A percentile compares a stretch with the other conserved stretches of the same genome.
Conservation (phyloP, 2,888 invertebrate species). For the Chirona hameri region DNA sequence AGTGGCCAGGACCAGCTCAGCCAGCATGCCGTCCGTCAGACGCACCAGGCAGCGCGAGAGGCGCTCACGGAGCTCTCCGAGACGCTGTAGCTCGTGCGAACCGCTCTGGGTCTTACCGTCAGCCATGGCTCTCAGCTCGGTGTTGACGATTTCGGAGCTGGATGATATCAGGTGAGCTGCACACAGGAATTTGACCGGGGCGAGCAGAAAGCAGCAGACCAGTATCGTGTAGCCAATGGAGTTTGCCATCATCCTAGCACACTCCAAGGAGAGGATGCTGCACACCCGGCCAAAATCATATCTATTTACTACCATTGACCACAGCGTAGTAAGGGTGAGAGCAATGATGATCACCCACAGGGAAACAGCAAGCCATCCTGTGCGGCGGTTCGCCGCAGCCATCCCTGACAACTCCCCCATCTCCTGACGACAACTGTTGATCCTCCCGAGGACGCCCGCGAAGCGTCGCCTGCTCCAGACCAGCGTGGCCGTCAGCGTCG, state of each 20-base stretch:
- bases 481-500: not conserved
- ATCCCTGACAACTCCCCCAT: not conserved
- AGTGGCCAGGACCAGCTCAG: not conserved
- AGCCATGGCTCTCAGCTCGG: not conserved
- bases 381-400: not conserved
- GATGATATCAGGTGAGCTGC: not conserved
- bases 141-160: not conserved
- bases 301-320: not conserved
- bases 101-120: not conserved
- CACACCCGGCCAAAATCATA: too few relatives aligned
- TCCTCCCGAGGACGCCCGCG: not conserved
- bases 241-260: too few relatives aligned
- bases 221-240: not conserved
- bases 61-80: not conserved
- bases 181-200: not conserved
- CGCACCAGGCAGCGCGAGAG: not conserved
- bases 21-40: not conserved
- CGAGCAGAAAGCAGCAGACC: not conserved
- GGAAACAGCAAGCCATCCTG: not conserved
- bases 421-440: not conserved
- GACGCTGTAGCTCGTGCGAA: not conserved
- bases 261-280: not conserved
- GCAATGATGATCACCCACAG: not conserved
- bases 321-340: not conserved
- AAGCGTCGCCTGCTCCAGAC: not conserved